Evolutionary conservation across 1,140 invertebrate species (phyloP).

Genomic region (Drosophila busckii): DNA sequence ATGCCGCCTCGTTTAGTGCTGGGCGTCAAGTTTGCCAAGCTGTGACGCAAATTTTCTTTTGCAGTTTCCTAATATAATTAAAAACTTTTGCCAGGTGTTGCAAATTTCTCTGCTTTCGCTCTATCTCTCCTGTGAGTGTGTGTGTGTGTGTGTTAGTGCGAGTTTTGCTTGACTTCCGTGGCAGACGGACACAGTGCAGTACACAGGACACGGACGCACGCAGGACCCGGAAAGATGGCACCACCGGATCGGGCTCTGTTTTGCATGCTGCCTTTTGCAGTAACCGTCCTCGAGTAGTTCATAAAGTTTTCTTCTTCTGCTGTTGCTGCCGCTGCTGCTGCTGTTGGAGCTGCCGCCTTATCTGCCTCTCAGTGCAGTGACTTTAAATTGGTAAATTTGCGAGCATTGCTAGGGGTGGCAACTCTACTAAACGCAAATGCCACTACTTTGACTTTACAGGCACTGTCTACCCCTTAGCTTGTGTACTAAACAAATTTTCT

Average conservation of each 20-base stretch:
- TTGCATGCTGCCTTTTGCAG: constrained; percentile 48
- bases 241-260: constrained; percentile 45
- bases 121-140: background rate
- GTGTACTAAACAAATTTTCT: constrained; percentile 64
- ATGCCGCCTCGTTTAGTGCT: background rate
- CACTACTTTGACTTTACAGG: constrained; percentile 46
- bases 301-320: constrained; percentile 44
- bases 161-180: constrained; percentile 53
- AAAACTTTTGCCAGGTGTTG: constrained; percentile 76
- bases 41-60: constrained; percentile 56
- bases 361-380: constrained; percentile 4
- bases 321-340: no score
- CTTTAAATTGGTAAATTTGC: constrained; percentile 53
- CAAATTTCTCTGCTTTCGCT: constrained; percentile 51
- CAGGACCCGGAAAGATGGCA: constrained; percentile 30
- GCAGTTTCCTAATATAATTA: constrained; percentile 69
- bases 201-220: constrained; percentile 31
- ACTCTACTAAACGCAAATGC: constrained; percentile 40
- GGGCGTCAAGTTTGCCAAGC: constrained; percentile 24
- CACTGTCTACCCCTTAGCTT: constrained; percentile 36
- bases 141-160: background rate
- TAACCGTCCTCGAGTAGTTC: constrained; percentile 36
- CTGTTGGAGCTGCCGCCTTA: background rate
- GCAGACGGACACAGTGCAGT: constrained; percentile 26
- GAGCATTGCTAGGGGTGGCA: constrained; percentile 5